Conservation (phyloP, 2,888 invertebrate species). For the Pristionchus fissidentatus region DNA sequence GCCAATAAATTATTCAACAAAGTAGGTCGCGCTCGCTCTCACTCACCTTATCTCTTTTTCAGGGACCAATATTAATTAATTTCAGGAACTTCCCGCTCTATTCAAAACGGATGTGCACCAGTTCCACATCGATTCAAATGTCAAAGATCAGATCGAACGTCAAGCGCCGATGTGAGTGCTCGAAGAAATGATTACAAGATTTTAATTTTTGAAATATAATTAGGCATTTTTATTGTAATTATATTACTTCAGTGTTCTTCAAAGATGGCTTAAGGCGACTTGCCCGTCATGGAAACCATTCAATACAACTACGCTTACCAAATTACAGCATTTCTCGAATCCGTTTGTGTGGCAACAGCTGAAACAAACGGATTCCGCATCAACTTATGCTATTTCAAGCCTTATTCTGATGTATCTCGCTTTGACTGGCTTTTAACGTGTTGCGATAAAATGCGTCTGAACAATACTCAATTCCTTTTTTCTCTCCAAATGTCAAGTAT, state of each 20-base stretch:
- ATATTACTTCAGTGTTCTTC: neutral
- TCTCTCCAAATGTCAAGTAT: no score
- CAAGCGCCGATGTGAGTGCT: neutral
- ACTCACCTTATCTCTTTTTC: no score
- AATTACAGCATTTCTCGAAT: no score
- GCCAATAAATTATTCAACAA: conserved; percentile 11
- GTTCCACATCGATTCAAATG: neutral
- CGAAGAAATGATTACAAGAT: no score
- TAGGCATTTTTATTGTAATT: neutral
- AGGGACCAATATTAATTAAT: neutral
- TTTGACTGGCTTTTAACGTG: no score
- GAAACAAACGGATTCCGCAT: no score
- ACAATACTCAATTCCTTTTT: no score
- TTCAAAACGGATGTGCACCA: neutral
- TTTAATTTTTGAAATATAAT: no score
- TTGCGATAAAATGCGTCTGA: no score
- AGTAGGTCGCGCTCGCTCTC: neutral
- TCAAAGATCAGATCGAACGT: neutral
- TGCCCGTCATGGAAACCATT: neutral
- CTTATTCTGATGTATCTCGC: no score
- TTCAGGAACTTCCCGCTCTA: neutral
- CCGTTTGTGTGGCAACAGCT: no score
- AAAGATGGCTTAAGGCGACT: neutral
- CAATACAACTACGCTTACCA: neutral
- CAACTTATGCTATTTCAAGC: no score